Evolutionary conservation across 2,888 invertebrate species (phyloP), one percentile per base, ranked within the genome.

Genomic region (Gandaritis pyraliata): DNA sequence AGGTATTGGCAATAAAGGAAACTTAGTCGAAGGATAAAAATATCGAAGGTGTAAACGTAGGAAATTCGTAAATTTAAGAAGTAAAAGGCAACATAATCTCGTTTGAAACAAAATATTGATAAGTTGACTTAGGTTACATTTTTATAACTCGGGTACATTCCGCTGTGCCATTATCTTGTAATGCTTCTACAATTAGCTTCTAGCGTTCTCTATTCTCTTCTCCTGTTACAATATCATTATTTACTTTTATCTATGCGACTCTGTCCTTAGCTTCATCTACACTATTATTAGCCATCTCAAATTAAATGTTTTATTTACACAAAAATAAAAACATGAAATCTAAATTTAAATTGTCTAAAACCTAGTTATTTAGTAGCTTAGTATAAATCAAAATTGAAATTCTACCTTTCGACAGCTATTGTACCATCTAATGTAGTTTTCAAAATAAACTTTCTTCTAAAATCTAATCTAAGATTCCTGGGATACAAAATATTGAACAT

Each of bases 121-220:
- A 90, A 90, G 88, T 82, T 83, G 82, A 80, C 73, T 80, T 88
- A 91, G 87, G 85, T 81, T 90, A 91, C 78, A 88, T 91, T 90
- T 91, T 88, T 90, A 88, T 89, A 76, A 86, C 80, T 85, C 79
- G 82, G 89, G 90, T 90, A 90, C 91, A 87, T 88, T 90, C 89
- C 88, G 84, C 88, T 82, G 92, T 90, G 90, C 91, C 90, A 85
- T 87, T 85, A 86, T 82, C 82, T 89, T 83, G 86, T 83, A 83
- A 83, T 80, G 89, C 89, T 90, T 90, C 78, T 84, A 79, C 77
- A 73, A 76, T 78, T 82, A 84, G 83, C 77, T 82, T 72, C 80
- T 87, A 87, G 85, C 77, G 64, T 73, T 75, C 77, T 83, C 67
- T 82, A 81, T 83, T 83, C 85, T 86, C 80, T 78, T 80, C 77